Conservation (phyloP, 2,797 vertebrate species). For the Salarias fasciatus region DNA sequence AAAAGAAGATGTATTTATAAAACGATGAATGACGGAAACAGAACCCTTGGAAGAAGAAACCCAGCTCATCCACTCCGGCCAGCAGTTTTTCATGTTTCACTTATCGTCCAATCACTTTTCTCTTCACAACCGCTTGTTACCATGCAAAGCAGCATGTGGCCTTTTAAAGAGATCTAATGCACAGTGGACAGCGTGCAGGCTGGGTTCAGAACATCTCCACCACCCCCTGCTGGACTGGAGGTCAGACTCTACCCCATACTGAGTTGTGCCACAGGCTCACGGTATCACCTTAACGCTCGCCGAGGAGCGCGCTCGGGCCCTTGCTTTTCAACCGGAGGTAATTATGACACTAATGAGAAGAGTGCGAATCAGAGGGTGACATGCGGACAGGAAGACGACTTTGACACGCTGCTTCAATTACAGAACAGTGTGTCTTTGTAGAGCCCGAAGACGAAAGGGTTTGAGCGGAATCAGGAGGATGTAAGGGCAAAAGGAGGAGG, state of each 20-base stretch:
- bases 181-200: constrained; percentile 30
- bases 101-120: constrained; percentile 68
- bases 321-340: constrained; percentile 61
- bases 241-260: constrained; percentile 40
- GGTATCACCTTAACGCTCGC: constrained; percentile 58
- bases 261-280: constrained; percentile 42
- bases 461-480: constrained; percentile 66
- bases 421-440: constrained; percentile 68
- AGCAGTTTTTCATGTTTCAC: constrained; percentile 74
- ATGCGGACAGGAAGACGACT: constrained; percentile 66
- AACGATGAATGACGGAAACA: constrained; percentile 15
- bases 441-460: constrained; percentile 65
- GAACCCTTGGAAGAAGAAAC: constrained; percentile 31
- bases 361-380: constrained; percentile 73
- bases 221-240: constrained; percentile 71
- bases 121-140: constrained; percentile 72
- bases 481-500: constrained; percentile 43
- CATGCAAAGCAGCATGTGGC: constrained; percentile 71
- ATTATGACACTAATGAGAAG: constrained; percentile 79
- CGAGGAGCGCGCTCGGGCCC: constrained; percentile 32
- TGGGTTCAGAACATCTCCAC: constrained; percentile 49
- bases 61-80: constrained; percentile 44
- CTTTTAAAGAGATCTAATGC: constrained; percentile 63
- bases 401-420: constrained; percentile 75
- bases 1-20: constrained; percentile 8